Conservation (phyloP, 2,888 invertebrate genomes). For the Andrena flavipes region DNA sequence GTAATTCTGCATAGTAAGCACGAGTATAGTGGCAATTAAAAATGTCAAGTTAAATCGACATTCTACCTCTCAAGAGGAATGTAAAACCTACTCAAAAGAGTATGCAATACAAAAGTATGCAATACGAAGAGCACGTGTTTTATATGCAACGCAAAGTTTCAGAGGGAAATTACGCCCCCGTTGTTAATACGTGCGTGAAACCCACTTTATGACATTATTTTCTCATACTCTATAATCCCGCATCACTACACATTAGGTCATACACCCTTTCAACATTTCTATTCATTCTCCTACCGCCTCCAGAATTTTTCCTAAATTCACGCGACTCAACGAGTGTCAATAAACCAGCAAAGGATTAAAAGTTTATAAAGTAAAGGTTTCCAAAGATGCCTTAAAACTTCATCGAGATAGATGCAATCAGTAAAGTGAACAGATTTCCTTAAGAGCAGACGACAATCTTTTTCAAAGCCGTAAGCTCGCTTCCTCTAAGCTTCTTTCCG, state of each 20-base stretch:
- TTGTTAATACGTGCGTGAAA: conserved; percentile 1
- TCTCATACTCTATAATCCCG: not conserved
- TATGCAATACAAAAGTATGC: not conserved
- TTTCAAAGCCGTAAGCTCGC: too few species aligned
- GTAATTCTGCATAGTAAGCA: not conserved
- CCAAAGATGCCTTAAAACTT: not conserved
- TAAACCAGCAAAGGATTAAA: not conserved
- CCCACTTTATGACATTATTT: conserved; percentile 4
- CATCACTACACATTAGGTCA: not conserved
- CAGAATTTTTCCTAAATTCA: not conserved
- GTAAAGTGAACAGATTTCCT: too few species aligned
- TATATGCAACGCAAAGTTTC: conserved; percentile 5
- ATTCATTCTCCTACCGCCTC: not conserved
- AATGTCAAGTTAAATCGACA: not conserved
- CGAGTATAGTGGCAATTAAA: not conserved
- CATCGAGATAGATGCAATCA: too few species aligned
- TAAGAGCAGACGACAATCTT: too few species aligned
- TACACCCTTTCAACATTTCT: not conserved
- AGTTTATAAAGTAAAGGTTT: not conserved
- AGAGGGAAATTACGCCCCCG: not conserved
- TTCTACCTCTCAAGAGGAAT: not conserved
- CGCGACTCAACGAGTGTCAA: not conserved
- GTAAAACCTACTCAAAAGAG: not conserved
- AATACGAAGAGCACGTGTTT: not conserved
- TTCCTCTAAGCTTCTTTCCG: too few species aligned